phyloP scores from a whole-genome alignment of 2,888 invertebrate genomes.

The Ectropis crepuscularia region DNA sequence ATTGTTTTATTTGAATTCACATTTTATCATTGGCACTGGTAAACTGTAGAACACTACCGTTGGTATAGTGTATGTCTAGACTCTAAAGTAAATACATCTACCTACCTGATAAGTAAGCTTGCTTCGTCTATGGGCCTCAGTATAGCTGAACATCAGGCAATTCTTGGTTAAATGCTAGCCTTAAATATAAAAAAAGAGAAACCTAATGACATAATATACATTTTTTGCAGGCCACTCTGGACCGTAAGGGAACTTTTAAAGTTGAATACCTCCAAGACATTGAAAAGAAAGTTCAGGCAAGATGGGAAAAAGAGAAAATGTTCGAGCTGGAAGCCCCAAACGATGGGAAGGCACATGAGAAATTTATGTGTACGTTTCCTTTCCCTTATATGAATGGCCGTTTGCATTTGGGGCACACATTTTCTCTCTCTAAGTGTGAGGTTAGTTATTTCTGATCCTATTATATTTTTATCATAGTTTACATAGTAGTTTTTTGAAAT shows the following conservation, averaged over 20 bases:
- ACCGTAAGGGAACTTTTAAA: constrained; percentile 97
- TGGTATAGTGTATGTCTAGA: too few species aligned
- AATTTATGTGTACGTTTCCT: constrained; percentile 97
- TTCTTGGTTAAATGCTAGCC: too few species aligned
- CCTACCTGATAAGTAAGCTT: too few species aligned
- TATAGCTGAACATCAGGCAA: too few species aligned
- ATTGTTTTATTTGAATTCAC: too few species aligned
- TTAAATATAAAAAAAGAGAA: too few species aligned
- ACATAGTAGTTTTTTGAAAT: too few species aligned
- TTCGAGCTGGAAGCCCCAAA: constrained; percentile 93
- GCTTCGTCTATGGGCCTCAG: too few species aligned
- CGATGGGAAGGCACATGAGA: constrained; percentile 87
- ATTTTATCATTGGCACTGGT: too few species aligned
- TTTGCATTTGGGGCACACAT: constrained; percentile 98
- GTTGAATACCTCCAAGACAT: constrained; percentile 96
- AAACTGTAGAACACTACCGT: too few species aligned
- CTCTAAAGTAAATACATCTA: too few species aligned
- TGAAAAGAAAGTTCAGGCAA: constrained; percentile 92
- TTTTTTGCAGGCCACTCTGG: constrained; percentile 65
- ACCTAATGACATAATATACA: neutral
- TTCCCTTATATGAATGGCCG: constrained; percentile 99
- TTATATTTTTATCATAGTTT: neutral
- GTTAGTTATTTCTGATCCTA: constrained; percentile 71
- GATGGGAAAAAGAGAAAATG: constrained; percentile 92
- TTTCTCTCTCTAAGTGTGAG: constrained; percentile 98